Percentiles rank a stretch among this genome's conserved stretches.
phyloP scores from a whole-genome alignment of 2,113 vertebrate species.

The Brachionichthys hirsutus region DNA sequence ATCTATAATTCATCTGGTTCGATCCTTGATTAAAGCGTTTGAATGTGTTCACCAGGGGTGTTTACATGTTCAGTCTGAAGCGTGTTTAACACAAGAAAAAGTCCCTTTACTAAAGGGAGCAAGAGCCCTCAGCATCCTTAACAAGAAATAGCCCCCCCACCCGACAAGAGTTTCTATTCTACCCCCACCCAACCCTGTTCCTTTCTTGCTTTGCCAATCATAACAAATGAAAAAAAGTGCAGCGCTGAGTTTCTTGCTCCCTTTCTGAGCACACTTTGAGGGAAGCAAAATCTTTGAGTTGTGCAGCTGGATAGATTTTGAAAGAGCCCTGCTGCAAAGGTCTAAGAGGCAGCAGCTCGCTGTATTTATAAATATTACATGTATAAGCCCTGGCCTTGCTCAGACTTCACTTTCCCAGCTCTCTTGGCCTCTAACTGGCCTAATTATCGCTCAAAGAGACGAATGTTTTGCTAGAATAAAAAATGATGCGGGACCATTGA shows the following conservation, averaged over 20 bases:
- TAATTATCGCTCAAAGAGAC: constrained; percentile 44
- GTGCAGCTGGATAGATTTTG: constrained; percentile 49
- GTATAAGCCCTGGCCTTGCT: constrained; percentile 21
- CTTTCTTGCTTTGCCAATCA: constrained; percentile 47
- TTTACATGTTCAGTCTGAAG: constrained; percentile 72
- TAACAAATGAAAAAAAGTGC: constrained; percentile 60
- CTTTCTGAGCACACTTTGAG: constrained; percentile 52
- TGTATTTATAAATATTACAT: constrained; percentile 57
- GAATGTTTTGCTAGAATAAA: constrained; percentile 25
- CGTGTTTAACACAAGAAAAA: constrained; percentile 75
- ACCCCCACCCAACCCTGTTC: constrained; percentile 11
- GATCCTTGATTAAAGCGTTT: constrained; percentile 79
- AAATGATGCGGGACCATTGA: constrained; percentile 13
- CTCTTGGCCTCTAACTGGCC: constrained; percentile 26
- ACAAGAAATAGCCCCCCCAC: constrained; percentile 54
- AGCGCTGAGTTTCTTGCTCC: constrained; percentile 36
- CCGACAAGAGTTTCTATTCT: constrained; percentile 36
- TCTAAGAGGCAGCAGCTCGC: constrained; percentile 35
- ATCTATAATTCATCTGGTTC: constrained; percentile 79
- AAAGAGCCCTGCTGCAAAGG: constrained; percentile 43
- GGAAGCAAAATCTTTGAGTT: constrained; percentile 50
- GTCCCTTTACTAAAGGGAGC: constrained; percentile 48
- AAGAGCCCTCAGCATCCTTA: constrained; percentile 42
- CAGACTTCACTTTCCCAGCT: constrained; percentile 21
- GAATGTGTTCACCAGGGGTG: constrained; percentile 71